Evolutionary conservation across 2,797 vertebrate species (phyloP).

Genomic region (Petrocephalus sullivani): DNA sequence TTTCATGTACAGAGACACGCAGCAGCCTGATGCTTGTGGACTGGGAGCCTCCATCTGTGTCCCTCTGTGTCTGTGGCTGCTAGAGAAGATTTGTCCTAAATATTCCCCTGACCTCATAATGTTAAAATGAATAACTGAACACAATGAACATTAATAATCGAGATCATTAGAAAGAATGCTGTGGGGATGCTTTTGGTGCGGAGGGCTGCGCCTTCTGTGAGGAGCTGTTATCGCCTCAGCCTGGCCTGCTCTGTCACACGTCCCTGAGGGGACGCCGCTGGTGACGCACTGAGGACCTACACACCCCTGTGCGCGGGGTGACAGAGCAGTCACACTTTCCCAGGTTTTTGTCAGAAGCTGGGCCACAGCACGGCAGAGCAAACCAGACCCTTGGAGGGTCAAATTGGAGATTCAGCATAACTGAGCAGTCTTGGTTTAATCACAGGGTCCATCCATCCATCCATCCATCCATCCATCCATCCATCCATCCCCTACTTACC

Average conservation of each 20-base stretch:
- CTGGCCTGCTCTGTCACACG: not conserved
- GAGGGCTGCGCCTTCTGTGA: not conserved
- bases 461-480: too few species aligned
- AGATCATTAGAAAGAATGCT: not conserved
- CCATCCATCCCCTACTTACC: not conserved
- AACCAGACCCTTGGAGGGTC: not conserved
- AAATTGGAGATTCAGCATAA: not conserved
- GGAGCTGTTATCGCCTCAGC: not conserved
- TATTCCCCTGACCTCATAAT: not conserved
- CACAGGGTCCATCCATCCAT: not conserved
- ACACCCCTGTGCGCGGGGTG: not conserved
- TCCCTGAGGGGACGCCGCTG: not conserved
- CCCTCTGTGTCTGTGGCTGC: not conserved
- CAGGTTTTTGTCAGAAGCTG: not conserved
- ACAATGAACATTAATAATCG: not conserved
- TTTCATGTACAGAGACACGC: not conserved
- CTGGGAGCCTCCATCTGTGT: not conserved
- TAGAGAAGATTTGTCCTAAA: not conserved
- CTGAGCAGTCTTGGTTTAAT: not conserved
- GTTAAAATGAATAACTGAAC: not conserved
- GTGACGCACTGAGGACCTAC: not conserved
- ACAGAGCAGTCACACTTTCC: not conserved
- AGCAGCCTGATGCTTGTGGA: not conserved
- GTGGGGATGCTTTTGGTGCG: not conserved
- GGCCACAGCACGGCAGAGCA: not conserved